Evolutionary conservation across 2,888 invertebrate species (phyloP).

Genomic region (Agrilus mali): DNA sequence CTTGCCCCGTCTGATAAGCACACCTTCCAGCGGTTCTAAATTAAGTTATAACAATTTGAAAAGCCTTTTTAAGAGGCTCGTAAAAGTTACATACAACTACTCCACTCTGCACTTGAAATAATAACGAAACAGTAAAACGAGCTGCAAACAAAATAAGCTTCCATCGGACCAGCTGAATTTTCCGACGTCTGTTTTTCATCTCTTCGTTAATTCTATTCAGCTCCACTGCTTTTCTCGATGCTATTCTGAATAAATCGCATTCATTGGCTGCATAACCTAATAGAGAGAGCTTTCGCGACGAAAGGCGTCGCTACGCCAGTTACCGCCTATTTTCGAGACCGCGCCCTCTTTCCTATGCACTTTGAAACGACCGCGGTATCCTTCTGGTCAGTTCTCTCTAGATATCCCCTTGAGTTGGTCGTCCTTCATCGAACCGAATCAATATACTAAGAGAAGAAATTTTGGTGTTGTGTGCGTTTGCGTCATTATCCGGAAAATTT

Average conservation of each 20-base stretch:
- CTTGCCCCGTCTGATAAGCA: slow-evolving; percentile 9
- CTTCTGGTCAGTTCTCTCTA: too few relatives aligned
- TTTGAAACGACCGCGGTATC: too few relatives aligned
- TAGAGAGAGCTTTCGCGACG: slow-evolving; percentile 5
- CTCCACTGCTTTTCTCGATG: background rate
- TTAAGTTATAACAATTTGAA: slow-evolving; percentile 34
- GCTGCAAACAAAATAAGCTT: slow-evolving; percentile 23
- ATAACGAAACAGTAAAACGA: slow-evolving; percentile 29
- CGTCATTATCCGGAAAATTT: background rate
- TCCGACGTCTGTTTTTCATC: too few relatives aligned
- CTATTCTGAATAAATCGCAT: slow-evolving; percentile 12
- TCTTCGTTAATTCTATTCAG: too few relatives aligned
- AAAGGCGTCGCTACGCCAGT: slow-evolving; percentile 2
- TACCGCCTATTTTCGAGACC: too few relatives aligned
- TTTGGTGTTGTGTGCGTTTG: background rate
- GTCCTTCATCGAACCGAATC: too few relatives aligned
- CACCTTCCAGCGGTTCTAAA: slow-evolving; percentile 16
- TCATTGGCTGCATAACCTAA: slow-evolving; percentile 13
- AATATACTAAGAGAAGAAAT: too few relatives aligned
- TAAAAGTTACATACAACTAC: slow-evolving; percentile 32
- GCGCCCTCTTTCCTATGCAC: too few relatives aligned
- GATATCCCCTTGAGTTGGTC: too few relatives aligned
- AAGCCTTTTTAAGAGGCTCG: slow-evolving; percentile 30
- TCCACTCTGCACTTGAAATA: slow-evolving; percentile 29
- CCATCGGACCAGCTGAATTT: slow-evolving; percentile 8